Percentiles rank a stretch among this genome's conserved stretches.
Evolutionary conservation across 2,888 invertebrate species (phyloP).

Genomic region (Epirrhoe alternata): DNA sequence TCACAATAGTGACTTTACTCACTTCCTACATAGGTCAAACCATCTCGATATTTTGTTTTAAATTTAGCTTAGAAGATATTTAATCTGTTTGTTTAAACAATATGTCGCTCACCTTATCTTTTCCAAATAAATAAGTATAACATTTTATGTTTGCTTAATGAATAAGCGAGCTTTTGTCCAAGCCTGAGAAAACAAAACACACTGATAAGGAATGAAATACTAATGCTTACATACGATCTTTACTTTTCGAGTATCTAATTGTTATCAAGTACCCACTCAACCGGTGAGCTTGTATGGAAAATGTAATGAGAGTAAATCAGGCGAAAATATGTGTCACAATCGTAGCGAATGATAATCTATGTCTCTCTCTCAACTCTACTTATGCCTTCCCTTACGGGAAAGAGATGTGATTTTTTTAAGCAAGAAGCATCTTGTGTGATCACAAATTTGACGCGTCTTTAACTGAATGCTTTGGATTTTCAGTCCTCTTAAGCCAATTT

Average conservation of each 20-base stretch:
- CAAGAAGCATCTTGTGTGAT: too few relatives aligned
- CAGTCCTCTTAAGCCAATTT: too few relatives aligned
- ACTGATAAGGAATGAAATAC: slow-evolving; percentile 15
- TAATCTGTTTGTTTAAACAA: not conserved
- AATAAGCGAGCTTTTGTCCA: not conserved
- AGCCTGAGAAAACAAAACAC: slow-evolving; percentile 15
- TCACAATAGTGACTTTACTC: too few relatives aligned
- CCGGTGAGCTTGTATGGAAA: not conserved
- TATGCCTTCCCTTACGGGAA: too few relatives aligned
- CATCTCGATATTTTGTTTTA: not conserved
- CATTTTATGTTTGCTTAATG: not conserved
- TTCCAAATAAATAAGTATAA: not conserved
- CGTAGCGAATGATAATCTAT: too few relatives aligned
- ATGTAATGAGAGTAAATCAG: too few relatives aligned
- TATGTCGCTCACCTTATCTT: not conserved
- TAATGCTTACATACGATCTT: slow-evolving; percentile 13
- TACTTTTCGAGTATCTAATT: not conserved
- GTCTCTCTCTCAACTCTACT: too few relatives aligned
- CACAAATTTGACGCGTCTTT: too few relatives aligned
- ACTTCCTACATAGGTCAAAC: not conserved
- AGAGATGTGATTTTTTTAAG: too few relatives aligned
- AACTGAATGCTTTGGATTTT: too few relatives aligned
- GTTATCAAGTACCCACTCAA: not conserved
- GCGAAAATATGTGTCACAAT: too few relatives aligned
- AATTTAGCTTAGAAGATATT: not conserved